A percentile compares a stretch with the other conserved stretches of the same genome.
These are phyloP conservation scores for Sandelia bainsii DNA, from an alignment of 2,797 vertebrate species.

Conservation along the genomic window DNA sequence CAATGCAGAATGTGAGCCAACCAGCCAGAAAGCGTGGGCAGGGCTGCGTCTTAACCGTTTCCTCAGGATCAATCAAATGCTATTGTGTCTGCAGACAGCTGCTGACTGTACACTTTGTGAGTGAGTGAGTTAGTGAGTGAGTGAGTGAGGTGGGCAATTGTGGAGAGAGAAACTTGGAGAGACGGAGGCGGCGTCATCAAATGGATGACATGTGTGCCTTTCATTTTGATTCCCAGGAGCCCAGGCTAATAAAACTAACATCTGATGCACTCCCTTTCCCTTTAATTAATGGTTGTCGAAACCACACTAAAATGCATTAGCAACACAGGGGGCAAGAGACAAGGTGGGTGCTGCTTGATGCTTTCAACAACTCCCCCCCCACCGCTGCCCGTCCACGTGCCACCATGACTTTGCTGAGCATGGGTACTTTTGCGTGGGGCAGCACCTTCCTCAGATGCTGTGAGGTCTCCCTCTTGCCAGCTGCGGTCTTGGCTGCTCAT, in stretches of 20 bases:
- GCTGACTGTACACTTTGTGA: slow-evolving; percentile 82
- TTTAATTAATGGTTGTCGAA: slow-evolving; percentile 83
- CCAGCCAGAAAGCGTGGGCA: slow-evolving; percentile 61
- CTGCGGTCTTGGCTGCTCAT: slow-evolving; percentile 76
- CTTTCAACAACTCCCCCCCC: slow-evolving; percentile 52
- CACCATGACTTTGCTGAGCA: slow-evolving; percentile 39
- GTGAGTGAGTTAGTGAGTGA: slow-evolving; percentile 61
- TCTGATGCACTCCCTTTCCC: slow-evolving; percentile 81
- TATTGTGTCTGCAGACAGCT: slow-evolving; percentile 81
- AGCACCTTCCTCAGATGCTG: slow-evolving; percentile 61
- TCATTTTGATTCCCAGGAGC: slow-evolving; percentile 83
- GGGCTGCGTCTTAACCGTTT: slow-evolving; percentile 68
- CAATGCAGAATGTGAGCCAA: slow-evolving; percentile 65
- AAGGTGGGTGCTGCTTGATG: slow-evolving; percentile 46
- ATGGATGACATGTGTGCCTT: slow-evolving; percentile 85
- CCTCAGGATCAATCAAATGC: slow-evolving; percentile 76
- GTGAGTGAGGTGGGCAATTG: slow-evolving; percentile 79
- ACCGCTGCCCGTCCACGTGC: slow-evolving; percentile 53
- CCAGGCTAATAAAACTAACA: slow-evolving; percentile 85
- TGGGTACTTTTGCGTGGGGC: slow-evolving; percentile 72
- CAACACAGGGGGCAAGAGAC: slow-evolving; percentile 23
- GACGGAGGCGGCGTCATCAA: slow-evolving; percentile 70
- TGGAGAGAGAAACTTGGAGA: slow-evolving; percentile 58
- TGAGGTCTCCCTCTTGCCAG: slow-evolving; percentile 78
- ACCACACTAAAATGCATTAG: slow-evolving; percentile 74